A percentile compares a stretch with the other conserved stretches of the same genome.
Evolutionary conservation across 2,113 vertebrate genomes (phyloP).

Genomic region (Pterocles burchelli): DNA sequence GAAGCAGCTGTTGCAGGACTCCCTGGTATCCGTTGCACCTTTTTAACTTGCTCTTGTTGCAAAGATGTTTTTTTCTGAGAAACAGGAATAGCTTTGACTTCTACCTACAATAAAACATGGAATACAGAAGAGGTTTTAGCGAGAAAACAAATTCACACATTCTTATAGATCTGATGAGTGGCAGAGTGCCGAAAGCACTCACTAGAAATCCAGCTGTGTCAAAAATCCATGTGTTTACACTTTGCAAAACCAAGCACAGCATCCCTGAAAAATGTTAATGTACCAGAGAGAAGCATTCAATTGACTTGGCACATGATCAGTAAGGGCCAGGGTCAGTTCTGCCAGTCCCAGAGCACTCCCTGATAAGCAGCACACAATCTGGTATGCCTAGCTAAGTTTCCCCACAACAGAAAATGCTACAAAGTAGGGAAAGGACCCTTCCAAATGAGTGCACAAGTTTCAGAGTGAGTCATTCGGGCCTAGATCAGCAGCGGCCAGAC

Average conservation of each 20-base stretch:
- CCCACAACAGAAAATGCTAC: neutral
- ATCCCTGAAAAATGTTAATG: neutral
- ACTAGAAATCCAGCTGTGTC: neutral
- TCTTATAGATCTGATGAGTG: neutral
- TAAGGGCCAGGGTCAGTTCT: neutral
- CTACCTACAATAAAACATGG: constrained; percentile 80
- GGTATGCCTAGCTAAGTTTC: neutral
- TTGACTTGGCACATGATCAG: neutral
- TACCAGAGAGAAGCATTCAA: neutral
- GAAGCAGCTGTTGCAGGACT: constrained; percentile 77
- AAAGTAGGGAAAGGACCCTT: neutral
- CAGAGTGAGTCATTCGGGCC: neutral
- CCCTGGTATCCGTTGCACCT: constrained; percentile 88
- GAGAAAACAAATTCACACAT: neutral
- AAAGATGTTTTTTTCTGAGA: constrained; percentile 94
- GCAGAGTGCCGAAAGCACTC: neutral
- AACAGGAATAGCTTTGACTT: constrained; percentile 97
- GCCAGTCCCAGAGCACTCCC: neutral
- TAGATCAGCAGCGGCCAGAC: neutral
- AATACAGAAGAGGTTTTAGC: neutral
- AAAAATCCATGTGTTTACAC: neutral
- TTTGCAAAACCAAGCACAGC: neutral
- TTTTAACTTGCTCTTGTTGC: constrained; percentile 90
- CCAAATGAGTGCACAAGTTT: neutral
- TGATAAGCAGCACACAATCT: neutral